A percentile compares a stretch with the other conserved stretches of the same genome.
Evolutionary conservation across 2,888 invertebrate genomes (phyloP).

Genomic region (Dexiosoma caninum): DNA sequence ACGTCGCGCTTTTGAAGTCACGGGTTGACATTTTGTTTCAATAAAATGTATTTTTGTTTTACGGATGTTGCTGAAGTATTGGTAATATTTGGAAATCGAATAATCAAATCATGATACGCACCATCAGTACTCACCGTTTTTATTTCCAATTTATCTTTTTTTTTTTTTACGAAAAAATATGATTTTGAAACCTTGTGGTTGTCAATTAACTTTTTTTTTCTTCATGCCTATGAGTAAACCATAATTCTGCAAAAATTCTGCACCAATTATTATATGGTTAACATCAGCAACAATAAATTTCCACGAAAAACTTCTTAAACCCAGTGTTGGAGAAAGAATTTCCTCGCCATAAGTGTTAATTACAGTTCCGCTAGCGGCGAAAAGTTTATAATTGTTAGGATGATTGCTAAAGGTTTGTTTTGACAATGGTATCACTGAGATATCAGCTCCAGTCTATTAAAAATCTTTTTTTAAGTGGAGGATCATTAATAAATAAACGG

Average conservation of each 20-base stretch:
- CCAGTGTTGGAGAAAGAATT: neutral
- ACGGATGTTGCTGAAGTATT: neutral
- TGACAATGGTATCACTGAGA: neutral
- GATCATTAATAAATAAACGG: neutral
- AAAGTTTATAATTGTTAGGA: neutral
- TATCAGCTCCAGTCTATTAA: conserved; percentile 2
- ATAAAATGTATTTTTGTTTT: neutral
- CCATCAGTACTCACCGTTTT: neutral
- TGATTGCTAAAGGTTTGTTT: neutral
- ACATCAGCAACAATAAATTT: neutral
- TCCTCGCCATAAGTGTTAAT: neutral
- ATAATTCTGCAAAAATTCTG: too few relatives aligned
- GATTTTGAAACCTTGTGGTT: too few relatives aligned
- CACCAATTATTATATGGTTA: too few relatives aligned
- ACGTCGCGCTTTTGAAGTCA: too few relatives aligned
- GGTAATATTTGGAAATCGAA: neutral
- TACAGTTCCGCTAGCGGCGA: neutral
- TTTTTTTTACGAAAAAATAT: neutral
- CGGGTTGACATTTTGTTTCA: too few relatives aligned
- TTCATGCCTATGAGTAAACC: too few relatives aligned
- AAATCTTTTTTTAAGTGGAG: neutral
- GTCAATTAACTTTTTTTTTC: too few relatives aligned
- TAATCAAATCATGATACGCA: neutral
- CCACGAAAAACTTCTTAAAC: neutral
- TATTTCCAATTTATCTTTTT: neutral